Evolutionary conservation across 1,140 invertebrate species (phyloP), one percentile per base, ranked within the genome.

Genomic region (Asobara japonica): DNA sequence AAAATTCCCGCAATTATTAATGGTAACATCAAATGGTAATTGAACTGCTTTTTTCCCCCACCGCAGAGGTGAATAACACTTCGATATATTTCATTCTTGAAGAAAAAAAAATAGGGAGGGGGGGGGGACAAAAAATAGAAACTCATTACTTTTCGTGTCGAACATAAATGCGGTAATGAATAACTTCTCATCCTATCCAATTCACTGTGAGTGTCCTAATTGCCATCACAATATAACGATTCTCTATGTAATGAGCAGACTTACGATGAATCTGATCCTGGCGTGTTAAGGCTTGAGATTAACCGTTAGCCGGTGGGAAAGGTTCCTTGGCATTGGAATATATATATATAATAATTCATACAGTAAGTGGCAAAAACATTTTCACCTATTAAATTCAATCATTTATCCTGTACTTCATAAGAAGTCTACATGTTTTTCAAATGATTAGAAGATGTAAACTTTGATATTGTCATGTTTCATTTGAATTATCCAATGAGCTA

Each of bases 221-320:
- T 66, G 65, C 65, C 25, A 66, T 66, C 20, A 66, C 22, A 66
- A 66, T 66, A 25, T 25, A 66, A 41, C 38, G 22, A 41, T 66
- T 38, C 36, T 27, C 8, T 66, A 38, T 45, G 20, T 45, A 41
- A 66, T 29, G 60, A 62, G 65, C 22, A 27, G 29, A 66, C 20
- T 41, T 41, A 45, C 65, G 33, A 62, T 62, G 60, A 30, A 62
- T 62, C 60, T 62, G 60, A 62, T 62, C 60, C 31, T 62, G 27
- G n/a, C 31, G 29, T 31, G 27, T 62, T 30, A 62, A 62, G 18
- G 38, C 25, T 36, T 36, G n/a, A 45, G 41, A n/a, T n/a, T n/a
- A n/a, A 22, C 65, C 65, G 65, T 66, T 66, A 66, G 16, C 10
- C 38, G 36, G 36, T 66, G 65, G 65, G 65, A 66, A 65, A 65